Evolutionary conservation across 1,140 invertebrate genomes (phyloP).

Genomic region (Piezodorus guildinii): DNA sequence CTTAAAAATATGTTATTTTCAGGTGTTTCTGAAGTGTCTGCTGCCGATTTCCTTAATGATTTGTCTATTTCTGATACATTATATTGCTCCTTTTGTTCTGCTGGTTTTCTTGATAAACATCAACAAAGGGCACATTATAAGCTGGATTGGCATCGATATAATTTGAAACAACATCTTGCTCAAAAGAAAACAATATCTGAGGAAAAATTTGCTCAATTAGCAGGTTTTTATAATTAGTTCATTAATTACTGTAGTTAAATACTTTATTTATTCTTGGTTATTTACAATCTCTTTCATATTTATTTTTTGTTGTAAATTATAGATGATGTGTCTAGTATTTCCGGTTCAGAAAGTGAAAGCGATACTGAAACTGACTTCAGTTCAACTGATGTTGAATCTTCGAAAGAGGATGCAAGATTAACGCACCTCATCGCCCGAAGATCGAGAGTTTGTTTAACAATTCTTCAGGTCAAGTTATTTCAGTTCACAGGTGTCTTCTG

Average conservation of each 20-base stretch:
- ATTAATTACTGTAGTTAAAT: too few relatives aligned
- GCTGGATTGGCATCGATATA: slow-evolving; percentile 91
- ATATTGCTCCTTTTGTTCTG: slow-evolving; percentile 43
- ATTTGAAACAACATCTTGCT: slow-evolving; percentile 86
- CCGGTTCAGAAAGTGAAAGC: slow-evolving; percentile 49
- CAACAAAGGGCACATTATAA: slow-evolving; percentile 76
- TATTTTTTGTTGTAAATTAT: slow-evolving; percentile 14
- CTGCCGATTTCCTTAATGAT: slow-evolving; percentile 28
- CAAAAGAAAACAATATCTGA: slow-evolving; percentile 67
- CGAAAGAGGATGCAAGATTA: slow-evolving; percentile 31
- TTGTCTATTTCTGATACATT: slow-evolving; percentile 38
- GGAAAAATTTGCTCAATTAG: slow-evolving; percentile 62
- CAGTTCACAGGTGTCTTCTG: slow-evolving; percentile 56
- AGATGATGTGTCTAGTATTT: slow-evolving; percentile 66
- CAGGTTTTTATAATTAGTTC: slow-evolving; percentile 14
- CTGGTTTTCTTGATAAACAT: slow-evolving; percentile 37
- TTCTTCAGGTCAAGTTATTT: slow-evolving; percentile 50
- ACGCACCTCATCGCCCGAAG: slow-evolving; percentile 44
- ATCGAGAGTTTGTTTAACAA: slow-evolving; percentile 65
- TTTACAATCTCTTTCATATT: too few relatives aligned
- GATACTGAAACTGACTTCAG: slow-evolving; percentile 36
- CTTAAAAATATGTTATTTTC: not conserved
- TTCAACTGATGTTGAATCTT: slow-evolving; percentile 24
- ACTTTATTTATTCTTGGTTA: too few relatives aligned
- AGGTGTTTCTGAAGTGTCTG: slow-evolving; percentile 3